Evolutionary conservation across 2,113 vertebrate genomes (phyloP), one percentile per base, ranked within the genome.

Genomic region (Epinephelus fuscoguttatus): DNA sequence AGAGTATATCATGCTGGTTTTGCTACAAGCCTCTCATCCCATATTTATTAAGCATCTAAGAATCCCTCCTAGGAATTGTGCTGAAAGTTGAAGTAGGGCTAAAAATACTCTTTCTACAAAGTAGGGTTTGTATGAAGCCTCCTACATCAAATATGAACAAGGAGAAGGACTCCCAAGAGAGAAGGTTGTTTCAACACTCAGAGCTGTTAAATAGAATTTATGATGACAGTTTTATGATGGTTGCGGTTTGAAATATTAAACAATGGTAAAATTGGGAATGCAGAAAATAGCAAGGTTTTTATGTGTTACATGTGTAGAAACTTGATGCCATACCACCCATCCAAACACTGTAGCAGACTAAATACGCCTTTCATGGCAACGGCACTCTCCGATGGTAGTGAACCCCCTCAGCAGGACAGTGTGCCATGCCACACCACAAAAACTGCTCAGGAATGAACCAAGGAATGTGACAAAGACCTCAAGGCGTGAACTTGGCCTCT

Each of bases 1-100:
- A 0, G 25, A 30, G 21, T 76, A 4, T 42, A 60, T 49, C 10
- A 53, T 66, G 13, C 33, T 59, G 73, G 40, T 84, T 55, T 66
- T 50, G 23, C 33, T 61, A 17, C 14, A 52, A 49, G 30, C 42
- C 30, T 47, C 11, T 25, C 17, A 49, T 62, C 2, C 14, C 30
- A 2, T 70, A 49, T 72, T 77, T 76, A 53, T 67, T 49, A 68
- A 52, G 33, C 13, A 2, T 63, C 81, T 81, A 30, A 61, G 23
- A 50, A 47, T 55, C 3, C 37, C 33, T 61, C 63, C 1, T 0
- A 68, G 57, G 57, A 84, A 69, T 66, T 52, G 27, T 70, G 47
- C 77, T 57, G 45, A 53, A 73, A 69, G 15, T 75, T 12, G 27
- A 70, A 61, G 49, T 23, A 25, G 25, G 72, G 66, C 23, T 55